A percentile compares a stretch with the other conserved stretches of the same genome.
Conservation (phyloP, 2,113 vertebrate species). For the Pachycephala philippinensis region DNA sequence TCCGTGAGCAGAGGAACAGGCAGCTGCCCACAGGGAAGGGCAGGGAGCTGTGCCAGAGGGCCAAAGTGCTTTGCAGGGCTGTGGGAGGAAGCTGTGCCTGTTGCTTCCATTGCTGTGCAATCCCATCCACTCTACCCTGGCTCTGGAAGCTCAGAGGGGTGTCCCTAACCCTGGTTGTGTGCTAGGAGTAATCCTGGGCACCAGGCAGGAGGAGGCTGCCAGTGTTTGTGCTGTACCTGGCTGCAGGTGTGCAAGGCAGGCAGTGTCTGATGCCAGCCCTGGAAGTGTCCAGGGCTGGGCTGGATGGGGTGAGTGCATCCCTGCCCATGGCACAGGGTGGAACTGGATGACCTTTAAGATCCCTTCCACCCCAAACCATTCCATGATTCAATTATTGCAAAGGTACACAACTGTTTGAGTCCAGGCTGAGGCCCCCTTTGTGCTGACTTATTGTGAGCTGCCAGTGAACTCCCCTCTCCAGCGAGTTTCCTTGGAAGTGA, state of each 20-base stretch:
- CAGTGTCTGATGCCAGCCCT: not conserved
- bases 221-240: rapidly evolving
- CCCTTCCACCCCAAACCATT: not conserved
- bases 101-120: not conserved
- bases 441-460: not conserved
- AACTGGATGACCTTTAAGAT: no score
- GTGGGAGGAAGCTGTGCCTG: not conserved
- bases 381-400: not conserved
- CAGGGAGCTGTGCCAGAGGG: not conserved
- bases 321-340: not conserved
- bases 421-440: not conserved
- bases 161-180: rapidly evolving
- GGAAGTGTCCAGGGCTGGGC: not conserved
- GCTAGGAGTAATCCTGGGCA: not conserved
- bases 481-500: not conserved
- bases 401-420: not conserved
- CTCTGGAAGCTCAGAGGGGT: not conserved
- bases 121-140: not conserved
- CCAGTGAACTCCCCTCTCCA: not conserved
- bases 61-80: not conserved
- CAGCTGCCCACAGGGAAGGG: not conserved
- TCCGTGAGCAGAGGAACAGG: not conserved
- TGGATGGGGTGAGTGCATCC: not conserved
- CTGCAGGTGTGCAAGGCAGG: not conserved
- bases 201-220: not conserved